Percentiles rank a stretch among this genome's conserved stretches.
phyloP scores from a whole-genome alignment of 2,888 invertebrate genomes.

The Stegana nigrithorax region DNA sequence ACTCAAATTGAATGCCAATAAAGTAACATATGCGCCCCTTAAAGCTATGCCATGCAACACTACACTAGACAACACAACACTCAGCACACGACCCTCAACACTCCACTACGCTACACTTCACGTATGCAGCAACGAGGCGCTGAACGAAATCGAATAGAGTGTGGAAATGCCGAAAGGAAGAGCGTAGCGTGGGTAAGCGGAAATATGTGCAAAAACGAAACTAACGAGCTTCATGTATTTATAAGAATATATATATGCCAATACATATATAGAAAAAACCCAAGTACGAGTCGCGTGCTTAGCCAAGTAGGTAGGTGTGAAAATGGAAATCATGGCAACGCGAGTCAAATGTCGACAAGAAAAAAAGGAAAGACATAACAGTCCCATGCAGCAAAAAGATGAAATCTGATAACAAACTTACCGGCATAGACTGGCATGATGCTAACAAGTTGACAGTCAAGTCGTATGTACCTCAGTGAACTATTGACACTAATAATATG shows the following conservation, averaged over 20 bases:
- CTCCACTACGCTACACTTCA: no score
- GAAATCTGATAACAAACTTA: not conserved
- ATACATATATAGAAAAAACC: slow-evolving; percentile 51
- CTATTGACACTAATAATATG: slow-evolving; percentile 57
- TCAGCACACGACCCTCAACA: no score
- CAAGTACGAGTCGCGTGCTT: slow-evolving; percentile 25
- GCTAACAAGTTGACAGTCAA: slow-evolving; percentile 38
- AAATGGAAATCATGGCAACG: slow-evolving; percentile 41
- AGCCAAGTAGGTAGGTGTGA: slow-evolving; percentile 2
- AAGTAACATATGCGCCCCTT: slow-evolving; percentile 58
- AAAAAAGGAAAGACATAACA: slow-evolving; percentile 31
- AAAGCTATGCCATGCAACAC: slow-evolving; percentile 44
- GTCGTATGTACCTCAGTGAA: no score
- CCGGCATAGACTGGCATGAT: not conserved
- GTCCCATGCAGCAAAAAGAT: slow-evolving; percentile 26
- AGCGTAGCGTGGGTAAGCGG: slow-evolving; percentile 19
- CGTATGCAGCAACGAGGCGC: no score
- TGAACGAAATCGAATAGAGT: not conserved
- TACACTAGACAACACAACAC: slow-evolving; percentile 12
- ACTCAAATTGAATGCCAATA: slow-evolving; percentile 66
- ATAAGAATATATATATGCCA: slow-evolving; percentile 53
- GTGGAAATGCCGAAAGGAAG: slow-evolving; percentile 32
- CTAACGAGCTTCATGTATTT: slow-evolving; percentile 56
- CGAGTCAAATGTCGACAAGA: slow-evolving; percentile 36
- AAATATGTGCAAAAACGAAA: slow-evolving; percentile 40